Conservation (phyloP, 1,140 invertebrate species). For the Drosophila seguyi region DNA sequence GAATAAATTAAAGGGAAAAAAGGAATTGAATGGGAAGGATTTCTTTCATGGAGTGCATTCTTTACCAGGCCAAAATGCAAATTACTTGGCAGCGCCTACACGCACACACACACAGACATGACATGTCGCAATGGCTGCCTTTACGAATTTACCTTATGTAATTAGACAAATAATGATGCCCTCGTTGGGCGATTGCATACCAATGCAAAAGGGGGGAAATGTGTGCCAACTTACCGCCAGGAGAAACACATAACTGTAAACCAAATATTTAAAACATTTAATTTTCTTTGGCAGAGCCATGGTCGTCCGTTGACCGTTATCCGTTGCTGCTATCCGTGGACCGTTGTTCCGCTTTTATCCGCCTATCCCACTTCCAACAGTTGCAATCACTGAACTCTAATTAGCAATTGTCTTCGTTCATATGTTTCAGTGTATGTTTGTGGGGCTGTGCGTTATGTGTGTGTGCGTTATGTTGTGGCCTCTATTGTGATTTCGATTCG, state of each 20-base stretch:
- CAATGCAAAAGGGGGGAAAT: conserved; percentile 17
- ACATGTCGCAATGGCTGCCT: conserved; percentile 20
- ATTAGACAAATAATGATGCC: conserved; percentile 46
- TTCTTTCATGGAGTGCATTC: neutral
- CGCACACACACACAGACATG: conserved; percentile 21
- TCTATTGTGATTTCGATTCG: conserved; percentile 31
- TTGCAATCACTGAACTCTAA: conserved; percentile 32
- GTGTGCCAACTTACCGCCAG: conserved; percentile 77
- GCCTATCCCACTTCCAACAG: conserved; percentile 5
- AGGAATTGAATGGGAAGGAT: neutral
- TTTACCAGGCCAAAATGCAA: conserved; percentile 3
- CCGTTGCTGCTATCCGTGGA: conserved; percentile 17
- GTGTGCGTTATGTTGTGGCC: conserved; percentile 23
- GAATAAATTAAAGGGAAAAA: neutral
- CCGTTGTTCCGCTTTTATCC: conserved; percentile 6
- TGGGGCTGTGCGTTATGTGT: conserved; percentile 10
- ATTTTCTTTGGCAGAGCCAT: conserved; percentile 84
- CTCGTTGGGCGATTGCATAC: conserved; percentile 14
- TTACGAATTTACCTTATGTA: conserved; percentile 52
- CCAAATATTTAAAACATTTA: conserved; percentile 85
- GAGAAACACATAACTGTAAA: conserved; percentile 85
- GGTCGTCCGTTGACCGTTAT: conserved; percentile 24
- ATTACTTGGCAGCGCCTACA: neutral
- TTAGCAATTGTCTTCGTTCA: conserved; percentile 34
- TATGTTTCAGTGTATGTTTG: conserved; percentile 30